A percentile compares a stretch with the other conserved stretches of the same genome.
Evolutionary conservation across 2,888 invertebrate genomes (phyloP).

Genomic region (Steinernema scapterisci): DNA sequence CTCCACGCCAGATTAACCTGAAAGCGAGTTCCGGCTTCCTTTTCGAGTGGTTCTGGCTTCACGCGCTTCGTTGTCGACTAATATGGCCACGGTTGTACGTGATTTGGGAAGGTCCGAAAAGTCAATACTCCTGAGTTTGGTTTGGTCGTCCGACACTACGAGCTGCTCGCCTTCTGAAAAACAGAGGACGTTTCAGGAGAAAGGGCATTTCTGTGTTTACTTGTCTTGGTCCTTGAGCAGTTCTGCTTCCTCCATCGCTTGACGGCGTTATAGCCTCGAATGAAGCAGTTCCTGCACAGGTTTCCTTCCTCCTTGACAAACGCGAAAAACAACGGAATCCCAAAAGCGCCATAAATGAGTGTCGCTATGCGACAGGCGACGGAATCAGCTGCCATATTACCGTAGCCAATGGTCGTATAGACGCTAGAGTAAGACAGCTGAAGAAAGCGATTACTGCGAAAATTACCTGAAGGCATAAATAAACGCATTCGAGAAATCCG

Average conservation of each 20-base stretch:
- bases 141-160: neutral
- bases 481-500: slow-evolving; percentile 57
- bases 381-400: slow-evolving; percentile 59
- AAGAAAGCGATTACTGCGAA: neutral
- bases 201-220: too few relatives aligned
- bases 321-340: slow-evolving; percentile 59
- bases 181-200: neutral
- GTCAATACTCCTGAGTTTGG: neutral
- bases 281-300: slow-evolving; percentile 49
- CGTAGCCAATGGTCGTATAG: slow-evolving; percentile 64
- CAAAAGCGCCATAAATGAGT: slow-evolving; percentile 56
- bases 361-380: slow-evolving; percentile 50
- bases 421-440: slow-evolving; percentile 45
- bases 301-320: slow-evolving; percentile 62
- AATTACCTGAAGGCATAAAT: slow-evolving; percentile 58
- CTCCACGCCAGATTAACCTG: neutral
- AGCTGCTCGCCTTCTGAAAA: slow-evolving; percentile 26
- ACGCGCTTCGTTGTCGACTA: slow-evolving; percentile 34
- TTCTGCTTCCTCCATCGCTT: slow-evolving; percentile 38
- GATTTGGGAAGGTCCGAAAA: slow-evolving; percentile 2
- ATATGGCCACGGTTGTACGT: slow-evolving; percentile 34
- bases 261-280: slow-evolving; percentile 48
- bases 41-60: slow-evolving; percentile 24
- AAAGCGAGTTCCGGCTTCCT: slow-evolving; percentile 12
- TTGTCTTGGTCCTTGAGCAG: slow-evolving; percentile 32